Conservation (phyloP, 2,888 invertebrate genomes). For the Osmoderma eremita region DNA sequence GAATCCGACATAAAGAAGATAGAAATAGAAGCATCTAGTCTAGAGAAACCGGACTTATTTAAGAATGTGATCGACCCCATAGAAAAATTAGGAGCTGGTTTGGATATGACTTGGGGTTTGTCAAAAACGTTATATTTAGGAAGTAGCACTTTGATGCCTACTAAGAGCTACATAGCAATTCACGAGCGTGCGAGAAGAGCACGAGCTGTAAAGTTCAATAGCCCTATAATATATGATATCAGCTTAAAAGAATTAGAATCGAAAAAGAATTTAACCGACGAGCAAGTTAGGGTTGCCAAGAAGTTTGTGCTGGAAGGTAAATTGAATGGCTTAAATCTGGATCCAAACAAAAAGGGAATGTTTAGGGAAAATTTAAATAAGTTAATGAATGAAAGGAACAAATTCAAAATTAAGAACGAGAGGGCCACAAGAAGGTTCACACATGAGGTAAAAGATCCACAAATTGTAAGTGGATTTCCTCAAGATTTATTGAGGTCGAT, state of each 20-base stretch:
- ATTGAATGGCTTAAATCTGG: slow-evolving; percentile 81
- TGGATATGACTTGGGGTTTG: slow-evolving; percentile 88
- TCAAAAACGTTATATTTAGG: slow-evolving; percentile 86
- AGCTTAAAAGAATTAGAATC: slow-evolving; percentile 67
- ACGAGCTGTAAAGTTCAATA: slow-evolving; percentile 78
- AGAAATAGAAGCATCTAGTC: slow-evolving; percentile 68
- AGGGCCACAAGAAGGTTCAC: slow-evolving; percentile 73
- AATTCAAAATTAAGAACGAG: slow-evolving; percentile 76
- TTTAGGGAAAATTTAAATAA: slow-evolving; percentile 68
- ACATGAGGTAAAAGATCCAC: slow-evolving; percentile 73
- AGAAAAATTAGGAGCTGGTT: slow-evolving; percentile 76
- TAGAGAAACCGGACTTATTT: slow-evolving; percentile 71
- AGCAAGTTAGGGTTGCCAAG: slow-evolving; percentile 76
- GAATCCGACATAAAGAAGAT: slow-evolving; percentile 79
- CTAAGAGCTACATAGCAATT: slow-evolving; percentile 80
- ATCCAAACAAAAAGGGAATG: slow-evolving; percentile 65
- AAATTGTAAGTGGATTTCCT: slow-evolving; percentile 79
- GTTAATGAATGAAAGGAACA: slow-evolving; percentile 68
- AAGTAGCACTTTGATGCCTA: slow-evolving; percentile 82
- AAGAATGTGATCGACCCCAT: slow-evolving; percentile 77
- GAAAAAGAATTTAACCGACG: slow-evolving; percentile 62
- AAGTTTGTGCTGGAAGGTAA: slow-evolving; percentile 85
- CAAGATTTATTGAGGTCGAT: slow-evolving; percentile 73
- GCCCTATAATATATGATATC: slow-evolving; percentile 74
- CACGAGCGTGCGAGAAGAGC: slow-evolving; percentile 83